Conservation (phyloP, 53 echinoderm and acorn worm genomes). For the Luidia sarsii region DNA sequence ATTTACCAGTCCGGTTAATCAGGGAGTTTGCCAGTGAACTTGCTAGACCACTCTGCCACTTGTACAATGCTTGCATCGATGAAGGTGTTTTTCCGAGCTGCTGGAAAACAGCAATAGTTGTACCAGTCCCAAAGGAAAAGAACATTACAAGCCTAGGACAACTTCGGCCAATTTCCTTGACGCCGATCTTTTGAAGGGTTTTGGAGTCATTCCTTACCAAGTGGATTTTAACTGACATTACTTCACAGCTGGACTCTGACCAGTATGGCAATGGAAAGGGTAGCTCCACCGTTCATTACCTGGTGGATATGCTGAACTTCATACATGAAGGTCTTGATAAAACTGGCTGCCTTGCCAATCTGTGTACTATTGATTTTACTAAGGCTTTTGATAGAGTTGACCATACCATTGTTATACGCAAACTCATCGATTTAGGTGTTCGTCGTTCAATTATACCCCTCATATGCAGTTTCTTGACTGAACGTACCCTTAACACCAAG, state of each 20-base stretch:
- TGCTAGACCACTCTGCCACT: not conserved
- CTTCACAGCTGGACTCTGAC: conserved; percentile 25
- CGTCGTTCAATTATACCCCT: not conserved
- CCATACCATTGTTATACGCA: conserved; percentile 5
- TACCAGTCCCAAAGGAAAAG: conserved; percentile 4
- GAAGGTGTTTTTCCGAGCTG: not conserved
- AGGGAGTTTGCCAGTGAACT: conserved; percentile 45
- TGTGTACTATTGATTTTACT: not conserved
- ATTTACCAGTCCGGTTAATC: conserved; percentile 27
- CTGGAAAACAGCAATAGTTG: conserved; percentile 8
- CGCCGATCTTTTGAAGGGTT: conserved; percentile 19
- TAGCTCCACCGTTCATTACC: conserved; percentile 27
- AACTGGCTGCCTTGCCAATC: not conserved
- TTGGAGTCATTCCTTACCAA: conserved; percentile 22
- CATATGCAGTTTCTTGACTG: conserved; percentile 5
- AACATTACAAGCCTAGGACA: not conserved
- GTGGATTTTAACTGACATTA: conserved; percentile 27
- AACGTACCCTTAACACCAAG: not conserved
- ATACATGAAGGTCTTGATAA: not conserved
- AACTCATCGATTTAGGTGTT: not conserved
- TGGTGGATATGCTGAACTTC: conserved; percentile 32
- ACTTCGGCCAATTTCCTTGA: conserved; percentile 1
- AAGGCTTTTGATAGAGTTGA: conserved; percentile 15
- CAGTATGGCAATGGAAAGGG: conserved; percentile 43
- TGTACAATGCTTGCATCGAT: conserved; percentile 13